Evolutionary conservation across 2,888 invertebrate genomes (phyloP).

Genomic region (Habroteleia sp.): DNA sequence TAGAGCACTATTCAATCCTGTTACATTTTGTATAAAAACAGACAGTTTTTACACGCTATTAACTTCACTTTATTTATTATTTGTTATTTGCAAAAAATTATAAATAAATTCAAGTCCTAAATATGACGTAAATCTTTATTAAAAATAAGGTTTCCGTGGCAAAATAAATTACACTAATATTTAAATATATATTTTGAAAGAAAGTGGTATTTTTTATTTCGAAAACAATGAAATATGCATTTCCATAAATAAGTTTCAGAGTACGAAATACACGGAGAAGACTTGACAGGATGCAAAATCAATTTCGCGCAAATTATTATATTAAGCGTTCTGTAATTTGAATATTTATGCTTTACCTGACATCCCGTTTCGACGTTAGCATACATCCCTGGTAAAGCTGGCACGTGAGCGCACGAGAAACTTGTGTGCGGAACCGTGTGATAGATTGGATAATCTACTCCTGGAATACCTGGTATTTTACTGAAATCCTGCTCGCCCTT

Average conservation of each 20-base stretch:
- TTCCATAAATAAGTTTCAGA: too few species aligned
- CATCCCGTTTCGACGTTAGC: conserved; percentile 95
- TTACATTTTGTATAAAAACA: conserved; percentile 27
- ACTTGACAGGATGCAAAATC: conserved; percentile 1
- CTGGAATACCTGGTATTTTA: conserved; percentile 90
- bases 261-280: too few species aligned
- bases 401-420: conserved; percentile 90
- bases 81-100: conserved; percentile 12
- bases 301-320: conserved; percentile 7
- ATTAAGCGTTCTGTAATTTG: neutral
- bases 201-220: too few species aligned
- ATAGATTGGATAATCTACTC: conserved; percentile 91
- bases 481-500: conserved; percentile 88
- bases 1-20: conserved; percentile 40
- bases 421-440: conserved; percentile 89
- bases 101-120: too few species aligned
- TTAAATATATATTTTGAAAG: too few species aligned
- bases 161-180: too few species aligned
- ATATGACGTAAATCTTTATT: too few species aligned
- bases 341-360: conserved; percentile 83
- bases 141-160: too few species aligned
- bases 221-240: too few species aligned
- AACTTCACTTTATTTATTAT: conserved; percentile 38
- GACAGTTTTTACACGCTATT: conserved; percentile 41
- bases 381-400: conserved; percentile 92